Evolutionary conservation across 2,888 invertebrate genomes (phyloP), one percentile per base, ranked within the genome.

Genomic region (Andrena marginata): DNA sequence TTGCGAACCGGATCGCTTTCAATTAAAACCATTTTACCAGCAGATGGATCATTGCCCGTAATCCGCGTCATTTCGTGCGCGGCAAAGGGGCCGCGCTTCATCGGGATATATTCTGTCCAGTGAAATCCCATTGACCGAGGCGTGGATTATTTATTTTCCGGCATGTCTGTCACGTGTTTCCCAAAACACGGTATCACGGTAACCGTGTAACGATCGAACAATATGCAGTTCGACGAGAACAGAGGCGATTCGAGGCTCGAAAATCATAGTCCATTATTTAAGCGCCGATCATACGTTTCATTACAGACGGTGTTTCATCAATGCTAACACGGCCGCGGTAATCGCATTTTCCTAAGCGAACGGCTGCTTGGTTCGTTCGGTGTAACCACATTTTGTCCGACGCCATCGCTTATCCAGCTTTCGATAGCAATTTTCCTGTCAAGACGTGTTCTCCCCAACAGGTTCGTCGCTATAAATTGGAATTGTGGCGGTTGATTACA

Each of bases 401-500:
- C 80, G 2, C 60, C 48, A 60, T 49, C 29, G 60, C 10, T 48
- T 63, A 35, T 26, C 54, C 35, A 49, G 26, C 42, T 42, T 3
- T 35, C 26, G 13, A 51, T 16, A 54, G 68, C 13, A 20, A 49
- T 81, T 83, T 56, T n/a, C 20, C 54, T n/a, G 64, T 54, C 69
- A 72, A 65, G 71, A 54, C 51, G 63, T 16, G 56, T 13, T 4
- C n/a, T 4, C n/a, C 26, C 49, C n/a, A 49, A 49, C 26, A 10
- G 63, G 81, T 80, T 76, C 48, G 56, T 71, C 42, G 56, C 5
- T 49, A 49, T 26, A 5, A 71, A 74, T 82, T 60, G 77, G 64
- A 71, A 72, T 49, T 62, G 13, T 13, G 35, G 33, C 60, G n/a
- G 20, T 31, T 10, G 42, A 67, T 64, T 70, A 77, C 8, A 20